Evolutionary conservation across 23 tunicate genomes (phyloP).

Genomic region (Trididemnum clinides): DNA sequence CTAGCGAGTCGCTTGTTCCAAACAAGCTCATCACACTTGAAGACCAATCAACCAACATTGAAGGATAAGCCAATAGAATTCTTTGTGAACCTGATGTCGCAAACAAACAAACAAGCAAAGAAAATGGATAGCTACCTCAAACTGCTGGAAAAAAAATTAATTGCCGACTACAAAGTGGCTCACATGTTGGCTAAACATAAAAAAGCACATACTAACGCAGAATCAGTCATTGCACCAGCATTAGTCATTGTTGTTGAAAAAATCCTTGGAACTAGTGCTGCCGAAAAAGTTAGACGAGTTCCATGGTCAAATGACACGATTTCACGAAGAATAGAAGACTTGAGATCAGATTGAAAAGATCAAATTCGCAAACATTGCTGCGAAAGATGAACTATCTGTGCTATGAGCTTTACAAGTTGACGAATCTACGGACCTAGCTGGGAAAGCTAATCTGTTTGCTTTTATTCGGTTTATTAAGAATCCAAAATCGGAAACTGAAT

Average conservation of each 20-base stretch:
- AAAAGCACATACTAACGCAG: slow-evolving; percentile 69
- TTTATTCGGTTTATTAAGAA: slow-evolving; percentile 61
- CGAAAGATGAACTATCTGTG: slow-evolving; percentile 32
- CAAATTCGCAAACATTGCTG: slow-evolving; percentile 57
- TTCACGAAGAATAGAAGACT: slow-evolving; percentile 53
- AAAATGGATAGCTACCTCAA: slow-evolving; percentile 70
- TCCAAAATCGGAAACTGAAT: slow-evolving; percentile 51
- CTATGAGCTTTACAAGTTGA: too few relatives aligned
- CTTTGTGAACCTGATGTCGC: too few relatives aligned
- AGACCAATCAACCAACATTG: too few relatives aligned
- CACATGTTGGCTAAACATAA: slow-evolving; percentile 68
- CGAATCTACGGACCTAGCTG: slow-evolving; percentile 63
- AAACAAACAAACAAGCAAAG: too few relatives aligned
- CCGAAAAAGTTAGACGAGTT: slow-evolving; percentile 60
- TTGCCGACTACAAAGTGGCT: slow-evolving; percentile 65
- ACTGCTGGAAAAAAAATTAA: slow-evolving; percentile 65
- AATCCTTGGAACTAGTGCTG: slow-evolving; percentile 56
- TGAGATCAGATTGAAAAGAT: slow-evolving; percentile 53
- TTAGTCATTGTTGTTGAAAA: slow-evolving; percentile 68
- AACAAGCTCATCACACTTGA: too few relatives aligned
- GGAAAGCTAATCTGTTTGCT: slow-evolving; percentile 68
- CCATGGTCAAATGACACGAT: slow-evolving; percentile 47
- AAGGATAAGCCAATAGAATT: too few relatives aligned
- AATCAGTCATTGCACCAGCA: slow-evolving; percentile 67
- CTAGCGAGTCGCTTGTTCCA: too few relatives aligned